phyloP scores from a whole-genome alignment of 2,888 invertebrate genomes.

The Heliothis peltigera region DNA sequence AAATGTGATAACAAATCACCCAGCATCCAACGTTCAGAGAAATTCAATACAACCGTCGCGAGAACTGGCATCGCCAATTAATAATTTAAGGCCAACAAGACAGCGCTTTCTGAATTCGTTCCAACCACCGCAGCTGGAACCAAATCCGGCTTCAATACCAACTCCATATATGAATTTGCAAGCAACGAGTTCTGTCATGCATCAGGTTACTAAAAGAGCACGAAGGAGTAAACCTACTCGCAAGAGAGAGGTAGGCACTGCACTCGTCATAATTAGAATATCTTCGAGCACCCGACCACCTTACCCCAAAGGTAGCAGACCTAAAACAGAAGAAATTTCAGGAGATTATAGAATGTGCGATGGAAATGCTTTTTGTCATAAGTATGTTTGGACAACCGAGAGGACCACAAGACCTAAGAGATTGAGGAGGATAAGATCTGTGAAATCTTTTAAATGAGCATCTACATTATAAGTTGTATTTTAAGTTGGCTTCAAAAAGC shows the following conservation, averaged over 20 bases:
- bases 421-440: background rate
- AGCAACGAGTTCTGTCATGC: too few species aligned
- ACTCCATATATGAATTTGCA: too few species aligned
- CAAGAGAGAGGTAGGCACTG: background rate
- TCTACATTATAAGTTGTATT: too few species aligned
- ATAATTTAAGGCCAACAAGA: too few species aligned
- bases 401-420: background rate
- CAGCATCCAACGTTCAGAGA: too few species aligned
- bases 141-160: too few species aligned
- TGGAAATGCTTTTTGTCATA: constrained; percentile 31
- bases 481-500: too few species aligned
- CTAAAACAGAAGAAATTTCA: background rate
- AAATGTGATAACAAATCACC: too few species aligned
- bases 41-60: background rate
- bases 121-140: background rate
- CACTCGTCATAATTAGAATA: background rate
- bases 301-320: constrained; percentile 10
- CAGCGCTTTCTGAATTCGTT: background rate
- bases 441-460: background rate
- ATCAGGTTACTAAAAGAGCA: too few species aligned
- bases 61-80: background rate
- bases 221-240: background rate
- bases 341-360: constrained; percentile 14
- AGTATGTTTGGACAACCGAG: constrained; percentile 10
- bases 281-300: constrained; percentile 40